Evolutionary conservation across 2,888 invertebrate species (phyloP), one percentile per base, ranked within the genome.

Genomic region (Neelides folsomi): DNA sequence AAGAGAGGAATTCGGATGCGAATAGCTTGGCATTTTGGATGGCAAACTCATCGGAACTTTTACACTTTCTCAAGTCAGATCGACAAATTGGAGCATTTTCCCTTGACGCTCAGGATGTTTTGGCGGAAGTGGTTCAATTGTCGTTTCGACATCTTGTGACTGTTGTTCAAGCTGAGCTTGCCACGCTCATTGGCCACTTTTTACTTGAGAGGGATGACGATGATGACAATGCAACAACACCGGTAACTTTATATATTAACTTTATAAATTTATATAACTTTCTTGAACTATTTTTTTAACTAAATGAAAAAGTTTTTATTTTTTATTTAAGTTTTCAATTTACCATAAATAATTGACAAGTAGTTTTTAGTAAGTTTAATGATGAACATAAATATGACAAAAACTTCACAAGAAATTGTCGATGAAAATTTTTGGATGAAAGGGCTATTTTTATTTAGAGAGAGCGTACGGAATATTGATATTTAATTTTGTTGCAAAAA

Each of bases 21-120:
- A 82, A 83, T 16, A 83, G 86, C 6, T 78, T 90, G 64, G 87
- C 92, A 1, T 87, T 93, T 68, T 98, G 97, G 97, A 80, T 98
- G 77, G 94, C 97, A 12, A 98, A 98, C 69, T 85, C 93, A 10
- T 93, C 94, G 39, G 98, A 98, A 73, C 76, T 98, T 52, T 73
- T 95, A 46, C 92, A 97, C 72, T 94, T 98, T 73, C 74, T 95
- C 37, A 95, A 95, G 72, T 89, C 86, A 66, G 97, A 97, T 73
- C 77, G 89, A 36, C 93, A 95, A 70, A 83, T 95, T 55, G 86
- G 87, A 41, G 87, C 89, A 0, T 93, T 90, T 68, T 86, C 87
- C 1, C 79, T 88, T 1, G 87, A 92, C 69, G 88, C 92, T 0
- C 94, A 94, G 73, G 93, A 94, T 66, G 80, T 90, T 44, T 73